Evolutionary conservation across 2,888 invertebrate species (phyloP).

Genomic region (Labia minor): DNA sequence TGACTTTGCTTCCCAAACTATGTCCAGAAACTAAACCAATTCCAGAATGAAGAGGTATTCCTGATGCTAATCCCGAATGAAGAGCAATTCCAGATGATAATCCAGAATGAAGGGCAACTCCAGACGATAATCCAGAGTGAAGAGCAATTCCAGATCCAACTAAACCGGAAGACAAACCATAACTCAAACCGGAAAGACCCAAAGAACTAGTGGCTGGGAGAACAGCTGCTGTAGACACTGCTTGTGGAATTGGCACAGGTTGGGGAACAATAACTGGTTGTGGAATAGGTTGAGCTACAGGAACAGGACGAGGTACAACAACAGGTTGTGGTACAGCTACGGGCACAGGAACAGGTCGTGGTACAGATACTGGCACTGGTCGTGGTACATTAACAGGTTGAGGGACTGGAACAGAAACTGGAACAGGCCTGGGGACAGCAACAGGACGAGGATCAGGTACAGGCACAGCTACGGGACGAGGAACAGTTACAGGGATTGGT

Average conservation of each 20-base stretch:
- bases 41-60: not conserved
- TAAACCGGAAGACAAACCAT: not conserved
- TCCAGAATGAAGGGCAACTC: not conserved
- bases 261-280: conserved; percentile 45
- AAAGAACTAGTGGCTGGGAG: not conserved
- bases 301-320: conserved; percentile 44
- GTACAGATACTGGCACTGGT: conserved; percentile 39
- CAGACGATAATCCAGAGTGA: not conserved
- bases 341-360: conserved; percentile 40
- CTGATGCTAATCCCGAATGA: not conserved
- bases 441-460: conserved; percentile 36
- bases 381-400: conserved; percentile 38
- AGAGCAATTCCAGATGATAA: not conserved
- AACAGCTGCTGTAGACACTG: conserved; percentile 31
- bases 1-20: not conserved
- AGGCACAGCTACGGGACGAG: conserved; percentile 34
- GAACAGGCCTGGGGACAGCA: conserved; percentile 42
- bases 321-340: conserved; percentile 46
- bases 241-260: conserved; percentile 41
- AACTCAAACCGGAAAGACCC: conserved; percentile 1
- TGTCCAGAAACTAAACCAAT: not conserved
- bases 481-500: conserved; percentile 41
- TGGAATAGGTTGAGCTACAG: conserved; percentile 42
- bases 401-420: conserved; percentile 37
- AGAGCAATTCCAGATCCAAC: not conserved